Percentiles rank a stretch among this genome's conserved stretches.
These are phyloP conservation scores for Caenorhabditis parvicauda DNA, from an alignment of 2,888 invertebrate genomes.

Conservation along the genomic window DNA sequence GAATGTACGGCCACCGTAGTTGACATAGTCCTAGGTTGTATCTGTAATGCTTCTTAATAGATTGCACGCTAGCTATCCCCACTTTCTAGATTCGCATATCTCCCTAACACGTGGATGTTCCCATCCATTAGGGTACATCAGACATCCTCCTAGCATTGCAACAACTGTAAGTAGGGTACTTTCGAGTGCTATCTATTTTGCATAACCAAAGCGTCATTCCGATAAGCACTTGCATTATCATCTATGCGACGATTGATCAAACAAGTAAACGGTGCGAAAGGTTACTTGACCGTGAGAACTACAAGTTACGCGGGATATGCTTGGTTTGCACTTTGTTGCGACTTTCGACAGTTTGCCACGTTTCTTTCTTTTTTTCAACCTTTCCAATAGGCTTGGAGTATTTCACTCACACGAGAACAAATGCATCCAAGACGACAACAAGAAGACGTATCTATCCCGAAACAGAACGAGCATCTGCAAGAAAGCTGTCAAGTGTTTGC, in stretches of 20 bases:
- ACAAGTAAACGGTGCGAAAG: too few species aligned
- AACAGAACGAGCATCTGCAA: conserved; percentile 46
- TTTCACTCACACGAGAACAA: conserved; percentile 82
- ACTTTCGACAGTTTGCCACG: background rate
- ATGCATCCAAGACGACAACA: conserved; percentile 91
- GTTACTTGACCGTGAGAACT: too few species aligned
- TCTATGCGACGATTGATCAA: too few species aligned
- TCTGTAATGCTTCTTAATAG: conserved; percentile 7
- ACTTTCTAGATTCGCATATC: conserved; percentile 62
- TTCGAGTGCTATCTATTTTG: background rate
- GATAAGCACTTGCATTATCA: too few species aligned
- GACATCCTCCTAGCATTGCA: conserved; percentile 64
- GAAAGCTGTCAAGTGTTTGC: background rate
- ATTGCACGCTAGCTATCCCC: background rate
- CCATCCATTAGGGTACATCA: conserved; percentile 65
- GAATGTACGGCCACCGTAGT: conserved; percentile 65
- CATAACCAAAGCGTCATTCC: too few species aligned
- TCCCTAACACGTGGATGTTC: conserved; percentile 61
- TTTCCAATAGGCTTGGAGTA: background rate
- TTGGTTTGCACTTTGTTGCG: background rate
- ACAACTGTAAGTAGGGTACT: conserved; percentile 63
- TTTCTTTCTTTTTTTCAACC: background rate
- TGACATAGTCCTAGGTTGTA: conserved; percentile 63
- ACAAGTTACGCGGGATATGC: background rate
- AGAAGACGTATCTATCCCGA: conserved; percentile 72